Conservation (phyloP, 2,888 invertebrate species). For the Lycia hirtaria region DNA sequence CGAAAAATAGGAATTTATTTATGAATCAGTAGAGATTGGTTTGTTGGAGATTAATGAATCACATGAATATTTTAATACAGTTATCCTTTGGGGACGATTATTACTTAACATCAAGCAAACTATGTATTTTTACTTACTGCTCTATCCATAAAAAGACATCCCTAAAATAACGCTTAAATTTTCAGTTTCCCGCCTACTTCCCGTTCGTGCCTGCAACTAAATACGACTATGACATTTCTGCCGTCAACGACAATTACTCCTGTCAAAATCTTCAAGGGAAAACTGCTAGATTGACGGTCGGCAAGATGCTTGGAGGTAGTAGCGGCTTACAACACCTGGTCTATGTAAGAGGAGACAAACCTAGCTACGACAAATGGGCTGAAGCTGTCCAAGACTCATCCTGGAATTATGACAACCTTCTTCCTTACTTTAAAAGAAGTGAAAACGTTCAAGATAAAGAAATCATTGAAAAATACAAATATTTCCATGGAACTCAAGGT, state of each 20-base stretch:
- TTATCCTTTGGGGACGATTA: no score
- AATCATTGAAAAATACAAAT: neutral
- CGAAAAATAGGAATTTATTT: no score
- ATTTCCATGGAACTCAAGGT: slow-evolving; percentile 2
- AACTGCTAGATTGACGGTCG: slow-evolving; percentile 10
- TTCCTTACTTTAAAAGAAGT: slow-evolving; percentile 28
- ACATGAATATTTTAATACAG: no score
- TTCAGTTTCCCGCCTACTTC: slow-evolving; percentile 11
- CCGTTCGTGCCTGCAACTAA: neutral
- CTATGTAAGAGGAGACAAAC: slow-evolving; percentile 4
- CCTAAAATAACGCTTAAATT: neutral
- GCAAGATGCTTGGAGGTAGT: slow-evolving; percentile 37
- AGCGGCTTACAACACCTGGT: slow-evolving; percentile 31
- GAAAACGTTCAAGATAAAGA: slow-evolving; percentile 10
- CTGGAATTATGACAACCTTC: slow-evolving; percentile 30
- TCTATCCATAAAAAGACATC: no score
- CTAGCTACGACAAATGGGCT: slow-evolving; percentile 29
- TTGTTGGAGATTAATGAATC: no score
- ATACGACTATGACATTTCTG: slow-evolving; percentile 27
- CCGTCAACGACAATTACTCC: slow-evolving; percentile 13
- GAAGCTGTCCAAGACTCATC: slow-evolving; percentile 17
- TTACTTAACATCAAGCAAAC: no score
- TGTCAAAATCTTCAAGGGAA: slow-evolving; percentile 15
- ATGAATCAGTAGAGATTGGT: no score
- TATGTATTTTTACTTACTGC: no score